Evolutionary conservation across 2,888 invertebrate species (phyloP), one percentile per base, ranked within the genome.

Genomic region (Scaptomyza reducta): DNA sequence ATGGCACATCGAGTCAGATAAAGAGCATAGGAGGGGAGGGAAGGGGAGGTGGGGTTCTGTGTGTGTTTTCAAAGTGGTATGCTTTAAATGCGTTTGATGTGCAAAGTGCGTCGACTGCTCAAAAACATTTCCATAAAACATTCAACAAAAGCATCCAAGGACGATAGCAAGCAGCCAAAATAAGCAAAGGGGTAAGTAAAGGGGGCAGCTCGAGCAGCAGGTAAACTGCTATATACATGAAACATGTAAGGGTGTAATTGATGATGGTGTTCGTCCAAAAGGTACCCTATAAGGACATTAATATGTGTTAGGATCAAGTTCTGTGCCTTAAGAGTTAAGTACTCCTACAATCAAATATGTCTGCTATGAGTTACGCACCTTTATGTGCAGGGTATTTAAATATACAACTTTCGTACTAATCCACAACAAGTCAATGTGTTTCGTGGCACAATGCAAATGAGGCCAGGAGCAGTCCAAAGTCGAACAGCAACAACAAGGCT

Each of bases 121-220:
- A 73, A 62, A 83, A 88, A 83, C 88, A 84, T 88, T 83, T 86
- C 80, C 87, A 84, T 83, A 88, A 88, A 83, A 88, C 87, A 88
- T 88, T 84, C 77, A 86, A 88, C 86, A 88, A 83, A 88, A 77
- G 80, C 74, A 68, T 66, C 62, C 62, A 71, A 70, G 70, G 51
- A 57, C 70, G 50, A 29, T 40, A 58, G 40, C 45, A 59, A 53
- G 33, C 45, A 54, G 51, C 35, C 18, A 18, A 44, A 22, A 58
- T 44, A 18, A 2, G 16, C 5, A 7, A 31, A 31, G 27, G 22
- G 45, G 29, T 16, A 7, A n/a, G n/a, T n/a, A n/a, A n/a, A n/a
- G 41, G 44, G 22, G 27, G 45, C 10, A 31, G 16, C 41, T 42
- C 41, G 3, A 45, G 41, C 18, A 22, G 45, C 27, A 46, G 35